Evolutionary conservation across 2,113 vertebrate species (phyloP).

Genomic region (Alectura lathami): DNA sequence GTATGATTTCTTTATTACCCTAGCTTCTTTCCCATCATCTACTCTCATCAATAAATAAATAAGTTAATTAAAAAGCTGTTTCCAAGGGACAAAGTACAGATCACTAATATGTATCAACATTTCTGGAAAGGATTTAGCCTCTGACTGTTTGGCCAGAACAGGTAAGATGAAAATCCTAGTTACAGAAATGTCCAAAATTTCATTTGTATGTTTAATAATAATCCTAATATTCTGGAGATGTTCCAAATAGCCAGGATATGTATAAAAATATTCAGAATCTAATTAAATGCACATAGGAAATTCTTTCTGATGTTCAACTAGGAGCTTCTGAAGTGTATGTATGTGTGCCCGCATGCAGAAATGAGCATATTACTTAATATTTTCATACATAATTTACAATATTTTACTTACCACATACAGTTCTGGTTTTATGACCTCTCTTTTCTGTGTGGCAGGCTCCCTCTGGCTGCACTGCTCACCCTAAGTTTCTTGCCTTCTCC

Average conservation of each 20-base stretch:
- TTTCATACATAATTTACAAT: background rate
- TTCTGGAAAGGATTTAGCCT: background rate
- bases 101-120: background rate
- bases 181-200: background rate
- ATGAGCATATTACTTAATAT: background rate
- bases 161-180: background rate
- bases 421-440: background rate
- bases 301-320: constrained; percentile 17
- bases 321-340: background rate
- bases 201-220: background rate
- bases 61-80: constrained; percentile 53
- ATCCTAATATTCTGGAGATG: background rate
- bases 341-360: background rate
- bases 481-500: fast-evolving
- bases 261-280: background rate
- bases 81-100: background rate
- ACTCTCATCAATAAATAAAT: constrained; percentile 56
- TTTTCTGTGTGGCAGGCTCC: background rate
- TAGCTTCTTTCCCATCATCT: background rate
- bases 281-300: constrained; percentile 15
- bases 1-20: background rate
- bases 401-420: background rate
- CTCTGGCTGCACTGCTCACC: background rate
- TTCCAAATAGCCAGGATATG: background rate
- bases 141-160: background rate